Base-by-base conservation (phyloP, 2,797 vertebrate species). In the Premnoplex brunnescens region DNA sequence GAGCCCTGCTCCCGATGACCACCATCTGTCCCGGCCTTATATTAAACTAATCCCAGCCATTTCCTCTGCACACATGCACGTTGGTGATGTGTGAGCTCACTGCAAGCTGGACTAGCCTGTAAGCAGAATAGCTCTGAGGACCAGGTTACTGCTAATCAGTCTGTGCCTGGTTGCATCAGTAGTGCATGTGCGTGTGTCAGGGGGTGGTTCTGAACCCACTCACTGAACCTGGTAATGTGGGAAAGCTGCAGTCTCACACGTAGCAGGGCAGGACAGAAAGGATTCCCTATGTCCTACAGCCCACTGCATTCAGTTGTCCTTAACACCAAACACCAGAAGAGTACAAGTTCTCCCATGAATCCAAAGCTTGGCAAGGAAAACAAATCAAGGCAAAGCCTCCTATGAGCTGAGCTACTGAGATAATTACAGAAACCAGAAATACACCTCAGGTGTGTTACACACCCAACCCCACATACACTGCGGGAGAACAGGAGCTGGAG, bases 141-240 rank as follows among this genome's bases (percentile, higher is more conserved):
- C 6, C 52, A 39, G 41, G 9, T 44, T 84, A 46, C 69, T 78
- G 54, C 76, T 49, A 2, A 27, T 24, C 1, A 0, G 7, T 18
- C 75, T 30, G 36, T 2, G 5, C 11, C 51, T 36, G n/a, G 18
- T 27, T 32, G 44, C n/a, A 43, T 7, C 1, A 1, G 3, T 0
- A 22, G 15, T 0, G 8, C 1, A 9, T 1, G 6, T 6, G 9
- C 10, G 1, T 2, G 17, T 1, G 7, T 26, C 55, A 32, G 11
- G 8, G 14, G n/a, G 46, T 49, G 12, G 9, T 36, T n/a, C 44
- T 41, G 55, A 51, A 1, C 24, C 24, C 4, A 1, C 64, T 21
- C 56, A 37, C 49, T 59, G 44, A 93, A 41, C 13, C 34, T 41
- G n/a, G 18, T 15, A 44, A 55, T 1, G 0, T 1, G 10, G 52